Conservation (phyloP, 2,888 invertebrate species). For the Caenorhabditis sulstoni region DNA sequence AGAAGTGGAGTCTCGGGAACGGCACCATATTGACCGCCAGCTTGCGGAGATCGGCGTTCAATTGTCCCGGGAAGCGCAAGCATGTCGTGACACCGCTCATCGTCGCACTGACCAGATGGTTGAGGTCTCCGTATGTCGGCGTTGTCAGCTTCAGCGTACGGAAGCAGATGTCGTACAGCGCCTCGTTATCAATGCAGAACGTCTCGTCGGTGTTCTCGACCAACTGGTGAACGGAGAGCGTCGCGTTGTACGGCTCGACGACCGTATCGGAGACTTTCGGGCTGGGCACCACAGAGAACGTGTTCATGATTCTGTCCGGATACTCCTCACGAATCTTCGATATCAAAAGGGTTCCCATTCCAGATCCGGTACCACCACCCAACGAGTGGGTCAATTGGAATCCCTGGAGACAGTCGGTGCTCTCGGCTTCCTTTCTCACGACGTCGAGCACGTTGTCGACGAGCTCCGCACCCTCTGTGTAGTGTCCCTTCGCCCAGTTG, state of each 20-base stretch:
- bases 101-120: conserved; percentile 83
- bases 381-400: conserved; percentile 91
- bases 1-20: conserved; percentile 87
- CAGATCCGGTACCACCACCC: conserved; percentile 90
- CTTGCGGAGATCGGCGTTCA: conserved; percentile 91
- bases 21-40: conserved; percentile 91
- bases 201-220: conserved; percentile 80
- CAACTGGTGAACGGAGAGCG: conserved; percentile 83
- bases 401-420: conserved; percentile 82
- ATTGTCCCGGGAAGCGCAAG: conserved; percentile 89
- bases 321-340: conserved; percentile 97
- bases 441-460: conserved; percentile 84
- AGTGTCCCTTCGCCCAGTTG: conserved; percentile 93
- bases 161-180: conserved; percentile 84
- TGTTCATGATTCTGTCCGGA: conserved; percentile 97
- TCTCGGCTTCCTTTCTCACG: conserved; percentile 84
- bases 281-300: conserved; percentile 92
- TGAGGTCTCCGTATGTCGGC: conserved; percentile 87
- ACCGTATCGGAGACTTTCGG: conserved; percentile 84
- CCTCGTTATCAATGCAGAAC: conserved; percentile 83
- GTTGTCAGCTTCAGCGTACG: conserved; percentile 84
- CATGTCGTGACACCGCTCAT: conserved; percentile 83
- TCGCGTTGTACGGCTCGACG: conserved; percentile 82
- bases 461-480: conserved; percentile 88
- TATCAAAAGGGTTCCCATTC: conserved; percentile 91